A percentile compares a stretch with the other conserved stretches of the same genome.
These are phyloP conservation scores for Coranthus polyacanthus DNA, from an alignment of 2,797 vertebrate species.

Conservation along the genomic window DNA sequence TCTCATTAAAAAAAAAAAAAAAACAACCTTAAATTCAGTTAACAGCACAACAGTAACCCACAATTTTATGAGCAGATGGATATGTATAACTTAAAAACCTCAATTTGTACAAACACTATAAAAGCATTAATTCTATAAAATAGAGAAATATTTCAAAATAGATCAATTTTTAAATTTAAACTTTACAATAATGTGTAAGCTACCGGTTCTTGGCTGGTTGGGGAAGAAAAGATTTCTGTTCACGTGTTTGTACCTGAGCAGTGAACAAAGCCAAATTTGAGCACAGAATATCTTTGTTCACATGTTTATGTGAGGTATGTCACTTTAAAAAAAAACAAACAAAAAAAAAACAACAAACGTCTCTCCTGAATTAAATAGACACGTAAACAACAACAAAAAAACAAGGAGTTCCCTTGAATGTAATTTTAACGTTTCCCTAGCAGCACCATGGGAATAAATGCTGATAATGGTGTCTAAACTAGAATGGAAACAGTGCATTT, in stretches of 20 bases:
- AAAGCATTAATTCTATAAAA: constrained; percentile 82
- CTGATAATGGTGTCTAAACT: constrained; percentile 55
- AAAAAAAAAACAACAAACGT: constrained; percentile 41
- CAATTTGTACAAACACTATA: constrained; percentile 82
- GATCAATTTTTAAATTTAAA: constrained; percentile 75
- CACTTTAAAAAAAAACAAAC: constrained; percentile 43
- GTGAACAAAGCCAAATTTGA: constrained; percentile 74
- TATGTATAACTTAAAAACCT: constrained; percentile 82
- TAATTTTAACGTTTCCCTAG: constrained; percentile 64
- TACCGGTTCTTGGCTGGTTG: constrained; percentile 71
- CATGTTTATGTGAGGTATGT: constrained; percentile 71
- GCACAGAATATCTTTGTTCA: constrained; percentile 68
- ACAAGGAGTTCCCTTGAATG: constrained; percentile 64
- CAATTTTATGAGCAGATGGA: constrained; percentile 60
- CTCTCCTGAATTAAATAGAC: constrained; percentile 69
- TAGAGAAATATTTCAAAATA: constrained; percentile 82
- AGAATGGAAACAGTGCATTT: constrained; percentile 59
- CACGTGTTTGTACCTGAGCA: constrained; percentile 76
- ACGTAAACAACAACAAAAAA: constrained; percentile 59
- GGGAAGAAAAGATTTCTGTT: constrained; percentile 54
- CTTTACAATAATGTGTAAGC: constrained; percentile 79
- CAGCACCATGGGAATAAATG: constrained; percentile 70
- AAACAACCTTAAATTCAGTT: constrained; percentile 56
- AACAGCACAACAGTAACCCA: constrained; percentile 65
- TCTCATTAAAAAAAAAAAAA: constrained; percentile 35